A percentile compares a stretch with the other conserved stretches of the same genome.
Evolutionary conservation across 2,797 vertebrate genomes (phyloP).

Genomic region (Cryptoprocta ferox): DNA sequence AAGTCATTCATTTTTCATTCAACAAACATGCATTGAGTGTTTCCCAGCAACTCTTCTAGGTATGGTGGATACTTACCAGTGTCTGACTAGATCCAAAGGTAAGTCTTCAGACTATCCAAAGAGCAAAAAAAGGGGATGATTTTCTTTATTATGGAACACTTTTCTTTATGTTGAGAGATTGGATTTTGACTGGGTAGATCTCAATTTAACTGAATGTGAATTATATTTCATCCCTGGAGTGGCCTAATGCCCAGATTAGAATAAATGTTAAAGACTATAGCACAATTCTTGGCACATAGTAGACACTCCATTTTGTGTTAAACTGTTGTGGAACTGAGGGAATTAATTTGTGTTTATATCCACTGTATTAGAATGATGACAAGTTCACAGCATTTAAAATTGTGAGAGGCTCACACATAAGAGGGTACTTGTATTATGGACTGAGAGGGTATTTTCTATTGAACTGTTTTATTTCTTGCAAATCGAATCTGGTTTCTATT

Average conservation of each 20-base stretch:
- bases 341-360: neutral
- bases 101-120: neutral
- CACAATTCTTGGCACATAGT: neutral
- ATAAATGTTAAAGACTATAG: neutral
- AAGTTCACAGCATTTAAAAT: neutral
- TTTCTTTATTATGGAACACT: neutral
- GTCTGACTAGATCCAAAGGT: neutral
- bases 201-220: constrained; percentile 13
- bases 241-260: neutral
- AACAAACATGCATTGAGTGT: neutral
- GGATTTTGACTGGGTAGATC: neutral
- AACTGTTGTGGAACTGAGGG: neutral
- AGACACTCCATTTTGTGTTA: neutral
- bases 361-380: neutral
- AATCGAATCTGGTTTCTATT: neutral
- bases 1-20: neutral
- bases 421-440: neutral
- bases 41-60: neutral
- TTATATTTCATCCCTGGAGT: neutral
- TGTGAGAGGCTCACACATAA: neutral
- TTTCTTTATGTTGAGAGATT: neutral
- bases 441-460: neutral
- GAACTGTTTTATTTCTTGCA: neutral
- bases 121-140: neutral
- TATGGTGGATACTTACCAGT: neutral